Percentiles rank a stretch among this genome's conserved stretches.
Conservation (phyloP, 1,140 invertebrate genomes). For the Odontomachus brunneus region DNA sequence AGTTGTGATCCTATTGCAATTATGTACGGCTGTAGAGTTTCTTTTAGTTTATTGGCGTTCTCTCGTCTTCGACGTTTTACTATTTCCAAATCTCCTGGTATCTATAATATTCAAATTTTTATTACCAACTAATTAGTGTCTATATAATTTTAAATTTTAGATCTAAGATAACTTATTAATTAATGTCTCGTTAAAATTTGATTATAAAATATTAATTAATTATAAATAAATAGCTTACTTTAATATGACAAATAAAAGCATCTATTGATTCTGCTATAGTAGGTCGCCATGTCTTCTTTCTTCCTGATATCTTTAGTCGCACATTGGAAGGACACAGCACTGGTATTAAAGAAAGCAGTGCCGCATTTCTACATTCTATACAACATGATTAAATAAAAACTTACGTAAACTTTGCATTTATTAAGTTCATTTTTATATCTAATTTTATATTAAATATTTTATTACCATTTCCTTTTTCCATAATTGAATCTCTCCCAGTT, state of each 20-base stretch:
- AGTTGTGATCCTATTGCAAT: conserved; percentile 1
- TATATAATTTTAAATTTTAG: no score
- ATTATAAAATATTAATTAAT: background rate
- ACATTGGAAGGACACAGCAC: conserved; percentile 1
- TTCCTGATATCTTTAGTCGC: background rate
- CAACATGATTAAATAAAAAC: no score
- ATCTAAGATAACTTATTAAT: no score
- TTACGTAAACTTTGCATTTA: no score
- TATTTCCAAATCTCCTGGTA: background rate
- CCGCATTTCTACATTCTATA: conserved; percentile 8
- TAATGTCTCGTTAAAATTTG: no score
- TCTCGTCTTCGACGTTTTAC: conserved; percentile 13
- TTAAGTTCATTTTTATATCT: no score
- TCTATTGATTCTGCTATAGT: conserved; percentile 13
- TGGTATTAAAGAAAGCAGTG: conserved; percentile 18
- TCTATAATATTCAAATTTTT: conserved; percentile 5
- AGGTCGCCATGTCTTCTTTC: conserved; percentile 16
- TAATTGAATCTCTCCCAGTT: conserved; percentile 4
- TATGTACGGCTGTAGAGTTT: conserved; percentile 7
- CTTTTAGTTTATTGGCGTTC: background rate
- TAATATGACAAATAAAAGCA: conserved; percentile 39
- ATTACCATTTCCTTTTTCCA: conserved; percentile 12
- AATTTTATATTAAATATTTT: no score
- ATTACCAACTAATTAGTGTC: no score
- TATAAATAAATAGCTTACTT: conserved; percentile 15